These are phyloP conservation scores for Acropora yongei DNA, from an alignment of 64 coral and sea anemone species.

Conservation along the genomic window DNA sequence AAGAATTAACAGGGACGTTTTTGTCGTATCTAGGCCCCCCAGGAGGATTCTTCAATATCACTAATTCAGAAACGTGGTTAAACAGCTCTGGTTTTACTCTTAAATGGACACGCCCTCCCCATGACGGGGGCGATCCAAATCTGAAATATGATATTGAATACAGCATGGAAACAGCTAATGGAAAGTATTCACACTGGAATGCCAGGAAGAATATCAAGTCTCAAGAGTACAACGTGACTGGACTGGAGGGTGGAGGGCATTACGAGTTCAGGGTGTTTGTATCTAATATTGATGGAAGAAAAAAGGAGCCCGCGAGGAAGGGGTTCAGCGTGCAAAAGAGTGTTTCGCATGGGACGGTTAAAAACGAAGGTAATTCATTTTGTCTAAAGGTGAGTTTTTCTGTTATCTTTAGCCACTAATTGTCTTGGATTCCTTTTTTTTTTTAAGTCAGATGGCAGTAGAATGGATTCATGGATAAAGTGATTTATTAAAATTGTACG, in stretches of 20 bases:
- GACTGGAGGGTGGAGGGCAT: slow-evolving; percentile 47
- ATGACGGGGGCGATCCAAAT: slow-evolving; percentile 71
- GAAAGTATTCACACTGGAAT: slow-evolving; percentile 71
- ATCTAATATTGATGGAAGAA: slow-evolving; percentile 68
- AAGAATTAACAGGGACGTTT: background rate
- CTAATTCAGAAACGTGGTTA: slow-evolving; percentile 66
- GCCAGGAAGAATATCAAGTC: slow-evolving; percentile 53
- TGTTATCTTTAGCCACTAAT: no score
- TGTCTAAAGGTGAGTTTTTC: no score
- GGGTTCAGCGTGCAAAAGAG: slow-evolving; percentile 47
- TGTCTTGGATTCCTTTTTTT: no score
- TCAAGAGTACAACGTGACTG: slow-evolving; percentile 65
- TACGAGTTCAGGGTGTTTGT: slow-evolving; percentile 76
- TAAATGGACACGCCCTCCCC: slow-evolving; percentile 69
- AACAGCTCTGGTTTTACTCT: slow-evolving; percentile 72
- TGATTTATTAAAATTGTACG: no score
- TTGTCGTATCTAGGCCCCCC: slow-evolving; percentile 64
- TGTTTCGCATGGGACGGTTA: background rate
- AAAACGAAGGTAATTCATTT: no score
- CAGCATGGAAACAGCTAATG: slow-evolving; percentile 55
- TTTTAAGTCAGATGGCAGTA: no score
- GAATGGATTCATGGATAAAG: no score
- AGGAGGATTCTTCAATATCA: slow-evolving; percentile 70
- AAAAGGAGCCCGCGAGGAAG: slow-evolving; percentile 72
- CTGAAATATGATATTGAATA: slow-evolving; percentile 80